Conservation (phyloP, 1,140 invertebrate genomes). For the Drosophila equinoxialis region DNA sequence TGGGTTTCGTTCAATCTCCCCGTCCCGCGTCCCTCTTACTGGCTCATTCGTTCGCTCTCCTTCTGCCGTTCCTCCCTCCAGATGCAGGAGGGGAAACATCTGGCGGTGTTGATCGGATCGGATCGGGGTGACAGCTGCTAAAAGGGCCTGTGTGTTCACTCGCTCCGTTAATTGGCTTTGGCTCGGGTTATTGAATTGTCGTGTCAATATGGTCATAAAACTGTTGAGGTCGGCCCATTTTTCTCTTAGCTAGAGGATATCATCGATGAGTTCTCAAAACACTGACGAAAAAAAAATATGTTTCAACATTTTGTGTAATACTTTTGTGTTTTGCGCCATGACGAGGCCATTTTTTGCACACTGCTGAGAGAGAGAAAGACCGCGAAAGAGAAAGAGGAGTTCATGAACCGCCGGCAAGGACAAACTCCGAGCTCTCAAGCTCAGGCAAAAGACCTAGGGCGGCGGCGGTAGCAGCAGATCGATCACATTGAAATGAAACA, state of each 20-base stretch:
- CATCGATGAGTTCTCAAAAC: not conserved
- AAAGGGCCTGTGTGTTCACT: constrained; percentile 55
- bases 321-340: constrained; percentile 29
- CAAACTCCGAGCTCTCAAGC: constrained; percentile 37
- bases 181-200: constrained; percentile 65
- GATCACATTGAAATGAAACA: constrained; percentile 66
- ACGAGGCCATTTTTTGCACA: constrained; percentile 16
- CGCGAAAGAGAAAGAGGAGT: constrained; percentile 49
- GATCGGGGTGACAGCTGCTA: constrained; percentile 64
- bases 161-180: constrained; percentile 40
- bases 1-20: constrained; percentile 44
- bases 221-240: constrained; percentile 45
- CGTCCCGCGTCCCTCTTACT: constrained; percentile 4
- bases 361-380: constrained; percentile 50
- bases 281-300: constrained; percentile 17
- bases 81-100: constrained; percentile 55
- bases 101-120: constrained; percentile 46
- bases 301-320: constrained; percentile 37
- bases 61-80: not conserved
- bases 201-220: constrained; percentile 76
- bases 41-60: constrained; percentile 24
- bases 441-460: constrained; percentile 18
- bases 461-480: constrained; percentile 38
- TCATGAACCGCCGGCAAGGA: constrained; percentile 78
- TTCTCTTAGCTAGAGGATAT: constrained; percentile 17